Evolutionary conservation across 2,797 vertebrate genomes (phyloP), one percentile per base, ranked within the genome.

Genomic region (Acomys russatus): DNA sequence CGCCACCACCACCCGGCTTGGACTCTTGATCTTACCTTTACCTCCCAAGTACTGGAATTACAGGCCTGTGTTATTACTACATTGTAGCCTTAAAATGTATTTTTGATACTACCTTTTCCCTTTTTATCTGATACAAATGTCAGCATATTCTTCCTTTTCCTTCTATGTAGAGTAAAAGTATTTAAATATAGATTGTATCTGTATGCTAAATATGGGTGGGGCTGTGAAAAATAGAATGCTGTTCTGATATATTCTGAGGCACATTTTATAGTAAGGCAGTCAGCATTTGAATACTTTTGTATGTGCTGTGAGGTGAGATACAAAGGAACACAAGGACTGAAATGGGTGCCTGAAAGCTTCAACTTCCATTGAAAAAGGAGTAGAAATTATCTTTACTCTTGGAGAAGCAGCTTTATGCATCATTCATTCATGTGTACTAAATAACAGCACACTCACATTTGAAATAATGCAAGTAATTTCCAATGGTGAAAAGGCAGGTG

Each of bases 141-240:
- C 96, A 82, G 25, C 51, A 59, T 96, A 83, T 56, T 92, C 28
- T 94, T 33, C 22, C 54, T n/a, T 38, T 96, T 85, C 23, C n/a
- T 92, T 89, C 44, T 86, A 11, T 95, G 76, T 89, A 94, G 85
- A 94, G 51, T 96, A 71, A 91, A 96, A 95, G 73, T 92, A 85
- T 44, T 94, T 93, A 96, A 94, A 80, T 95, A 59, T 11, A 94
- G 59, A 71, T 95, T 95, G 1, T 85, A 15, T 88, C 20, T 63
- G 44, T 84, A 88, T 90, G 77, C 73, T 93, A 78, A 85, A 17
- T 90, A 38, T 96, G 92, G 94, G 94, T 89, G 96, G 92, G 28
- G 79, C 92, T 85, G 85, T 95, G 79, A 80, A 94, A 96, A 96
- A 94, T 96, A 93, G 78, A 96, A 84, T 87, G 44, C 44, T 44